These are phyloP conservation scores for Sarcophaga carnaria DNA, from an alignment of 2,888 invertebrate species.

Conservation along the genomic window DNA sequence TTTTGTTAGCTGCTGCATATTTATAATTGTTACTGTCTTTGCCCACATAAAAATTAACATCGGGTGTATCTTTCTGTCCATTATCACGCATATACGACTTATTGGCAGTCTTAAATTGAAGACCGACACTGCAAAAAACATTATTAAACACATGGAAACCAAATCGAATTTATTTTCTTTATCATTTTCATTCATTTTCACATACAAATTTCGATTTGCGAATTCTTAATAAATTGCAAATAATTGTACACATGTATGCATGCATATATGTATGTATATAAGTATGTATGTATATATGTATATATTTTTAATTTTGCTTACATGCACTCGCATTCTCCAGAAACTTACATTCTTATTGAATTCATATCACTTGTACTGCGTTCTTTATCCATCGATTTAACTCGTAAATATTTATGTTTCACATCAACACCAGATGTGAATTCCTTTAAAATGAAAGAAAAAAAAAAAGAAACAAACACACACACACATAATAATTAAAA, in stretches of 20 bases:
- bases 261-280: background rate
- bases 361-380: conserved; percentile 74
- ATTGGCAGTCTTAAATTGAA: conserved; percentile 66
- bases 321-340: background rate
- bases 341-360: conserved; percentile 74
- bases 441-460: conserved; percentile 66
- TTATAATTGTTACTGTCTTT: conserved; percentile 67
- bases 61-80: conserved; percentile 61
- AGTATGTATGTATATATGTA: background rate
- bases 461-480: conserved; percentile 49
- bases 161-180: background rate
- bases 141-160: conserved; percentile 7
- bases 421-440: conserved; percentile 73
- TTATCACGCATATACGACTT: conserved; percentile 60
- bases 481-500: conserved; percentile 53
- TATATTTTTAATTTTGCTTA: background rate
- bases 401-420: conserved; percentile 73
- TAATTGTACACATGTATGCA: background rate
- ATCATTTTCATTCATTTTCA: background rate
- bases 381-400: conserved; percentile 72
- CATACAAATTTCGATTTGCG: conserved; percentile 1
- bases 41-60: conserved; percentile 66
- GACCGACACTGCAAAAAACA: conserved; percentile 65
- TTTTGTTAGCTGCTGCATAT: conserved; percentile 59
- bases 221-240: conserved; percentile 29